Evolutionary conservation across 2,113 vertebrate species (phyloP).

Genomic region (Atherinomorus stipes): DNA sequence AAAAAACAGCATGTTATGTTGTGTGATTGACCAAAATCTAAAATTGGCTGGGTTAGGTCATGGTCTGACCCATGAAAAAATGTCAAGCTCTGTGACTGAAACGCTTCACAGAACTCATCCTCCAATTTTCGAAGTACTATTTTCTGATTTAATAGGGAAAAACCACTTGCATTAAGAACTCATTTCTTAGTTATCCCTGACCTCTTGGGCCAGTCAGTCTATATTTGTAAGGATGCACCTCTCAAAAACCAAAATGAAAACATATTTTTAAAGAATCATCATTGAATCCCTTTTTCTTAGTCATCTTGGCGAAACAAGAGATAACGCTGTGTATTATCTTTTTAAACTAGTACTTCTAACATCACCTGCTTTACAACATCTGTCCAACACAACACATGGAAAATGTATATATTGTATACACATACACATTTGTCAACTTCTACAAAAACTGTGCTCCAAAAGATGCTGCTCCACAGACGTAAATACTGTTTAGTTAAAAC

Average conservation of each 20-base stretch:
- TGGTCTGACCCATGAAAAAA: slow-evolving; percentile 28
- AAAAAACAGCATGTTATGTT: neutral
- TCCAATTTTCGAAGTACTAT: slow-evolving; percentile 10
- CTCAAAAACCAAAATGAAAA: neutral
- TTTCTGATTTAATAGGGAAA: slow-evolving; percentile 37
- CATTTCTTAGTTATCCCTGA: slow-evolving; percentile 31
- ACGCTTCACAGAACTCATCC: slow-evolving; percentile 12
- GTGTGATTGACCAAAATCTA: neutral
- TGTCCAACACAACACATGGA: too few relatives aligned
- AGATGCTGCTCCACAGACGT: neutral
- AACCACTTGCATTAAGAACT: slow-evolving; percentile 26
- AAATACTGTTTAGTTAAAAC: slow-evolving; percentile 8
- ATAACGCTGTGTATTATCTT: too few relatives aligned
- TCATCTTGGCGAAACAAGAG: too few relatives aligned
- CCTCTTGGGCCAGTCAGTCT: slow-evolving; percentile 1
- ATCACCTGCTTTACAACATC: too few relatives aligned
- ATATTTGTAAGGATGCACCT: slow-evolving; percentile 20
- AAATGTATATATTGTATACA: too few relatives aligned
- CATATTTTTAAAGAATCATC: neutral
- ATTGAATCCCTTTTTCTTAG: too few relatives aligned
- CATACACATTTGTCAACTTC: too few relatives aligned
- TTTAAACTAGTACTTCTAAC: too few relatives aligned
- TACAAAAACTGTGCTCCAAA: neutral
- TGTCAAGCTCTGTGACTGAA: slow-evolving; percentile 35
- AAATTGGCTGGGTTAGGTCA: neutral